A percentile compares a stretch with the other conserved stretches of the same genome.
These are phyloP conservation scores for Euwallacea fornicatus DNA, from an alignment of 1,140 invertebrate genomes.

Conservation along the genomic window DNA sequence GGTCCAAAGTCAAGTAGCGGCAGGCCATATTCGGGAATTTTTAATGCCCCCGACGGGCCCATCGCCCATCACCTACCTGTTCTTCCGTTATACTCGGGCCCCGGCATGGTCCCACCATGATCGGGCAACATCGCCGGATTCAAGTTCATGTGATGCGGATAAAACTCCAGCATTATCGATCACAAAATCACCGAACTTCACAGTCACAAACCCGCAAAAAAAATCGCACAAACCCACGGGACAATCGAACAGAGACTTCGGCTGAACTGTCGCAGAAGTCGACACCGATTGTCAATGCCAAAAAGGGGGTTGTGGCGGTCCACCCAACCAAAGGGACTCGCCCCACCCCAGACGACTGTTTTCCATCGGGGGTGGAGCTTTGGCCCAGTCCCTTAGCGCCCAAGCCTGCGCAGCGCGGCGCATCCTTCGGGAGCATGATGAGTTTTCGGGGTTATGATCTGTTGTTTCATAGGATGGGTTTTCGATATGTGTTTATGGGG, in stretches of 20 bases:
- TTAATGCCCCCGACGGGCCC: too few species aligned
- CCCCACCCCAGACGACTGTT: slow-evolving; percentile 14
- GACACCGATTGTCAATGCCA: slow-evolving; percentile 31
- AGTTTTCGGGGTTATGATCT: neutral
- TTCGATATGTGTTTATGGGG: too few species aligned
- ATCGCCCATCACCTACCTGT: slow-evolving; percentile 51
- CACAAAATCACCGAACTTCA: slow-evolving; percentile 7
- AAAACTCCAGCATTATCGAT: slow-evolving; percentile 53
- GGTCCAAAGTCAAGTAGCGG: too few species aligned
- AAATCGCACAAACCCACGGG: neutral
- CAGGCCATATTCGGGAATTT: too few species aligned
- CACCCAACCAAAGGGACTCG: slow-evolving; percentile 26
- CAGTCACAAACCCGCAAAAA: slow-evolving; percentile 9
- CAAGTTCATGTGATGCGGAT: slow-evolving; percentile 51
- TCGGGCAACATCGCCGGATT: slow-evolving; percentile 58
- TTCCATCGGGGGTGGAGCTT: slow-evolving; percentile 21
- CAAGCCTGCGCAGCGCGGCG: neutral
- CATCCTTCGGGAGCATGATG: neutral
- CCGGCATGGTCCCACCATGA: slow-evolving; percentile 51
- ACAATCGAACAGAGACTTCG: slow-evolving; percentile 11
- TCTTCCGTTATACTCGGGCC: slow-evolving; percentile 56
- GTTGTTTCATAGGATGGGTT: slow-evolving; percentile 1
- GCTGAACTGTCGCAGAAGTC: slow-evolving; percentile 23
- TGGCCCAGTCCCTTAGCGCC: neutral
- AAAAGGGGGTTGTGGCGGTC: slow-evolving; percentile 22